Percentiles rank a stretch among this genome's conserved stretches.
phyloP scores from a whole-genome alignment of 2,797 vertebrate species.

The Peromyscus aztecus region DNA sequence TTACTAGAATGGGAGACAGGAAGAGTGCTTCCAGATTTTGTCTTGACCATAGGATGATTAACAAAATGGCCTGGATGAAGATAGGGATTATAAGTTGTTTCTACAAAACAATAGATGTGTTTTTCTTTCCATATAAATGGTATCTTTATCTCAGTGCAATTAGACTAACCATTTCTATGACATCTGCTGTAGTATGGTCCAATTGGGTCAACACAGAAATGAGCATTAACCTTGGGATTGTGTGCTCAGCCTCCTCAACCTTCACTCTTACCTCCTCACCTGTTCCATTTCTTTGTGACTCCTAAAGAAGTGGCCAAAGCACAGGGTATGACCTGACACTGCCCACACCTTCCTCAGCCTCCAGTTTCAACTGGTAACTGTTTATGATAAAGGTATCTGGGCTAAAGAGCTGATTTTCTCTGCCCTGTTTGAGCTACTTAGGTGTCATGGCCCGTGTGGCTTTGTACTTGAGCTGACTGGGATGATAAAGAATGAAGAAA shows the following conservation, averaged over 20 bases:
- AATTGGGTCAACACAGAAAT: neutral
- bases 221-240: neutral
- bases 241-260: neutral
- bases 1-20: neutral
- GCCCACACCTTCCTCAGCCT: fast-evolving
- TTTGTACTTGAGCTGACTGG: neutral
- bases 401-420: neutral
- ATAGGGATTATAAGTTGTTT: neutral
- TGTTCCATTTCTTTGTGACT: too few relatives aligned
- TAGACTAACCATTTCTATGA: neutral
- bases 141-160: conserved; percentile 6
- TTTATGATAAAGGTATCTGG: neutral
- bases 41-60: neutral
- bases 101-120: neutral
- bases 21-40: neutral
- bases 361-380: neutral
- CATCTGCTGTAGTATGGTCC: neutral
- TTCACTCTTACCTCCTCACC: too few relatives aligned
- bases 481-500: neutral
- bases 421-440: neutral
- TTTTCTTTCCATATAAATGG: neutral
- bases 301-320: neutral
- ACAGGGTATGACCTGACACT: neutral
- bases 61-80: neutral
- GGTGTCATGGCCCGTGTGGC: neutral